These are phyloP conservation scores for Saimiri boliviensis DNA, from an alignment of 2,113 vertebrate species.

Conservation along the genomic window DNA sequence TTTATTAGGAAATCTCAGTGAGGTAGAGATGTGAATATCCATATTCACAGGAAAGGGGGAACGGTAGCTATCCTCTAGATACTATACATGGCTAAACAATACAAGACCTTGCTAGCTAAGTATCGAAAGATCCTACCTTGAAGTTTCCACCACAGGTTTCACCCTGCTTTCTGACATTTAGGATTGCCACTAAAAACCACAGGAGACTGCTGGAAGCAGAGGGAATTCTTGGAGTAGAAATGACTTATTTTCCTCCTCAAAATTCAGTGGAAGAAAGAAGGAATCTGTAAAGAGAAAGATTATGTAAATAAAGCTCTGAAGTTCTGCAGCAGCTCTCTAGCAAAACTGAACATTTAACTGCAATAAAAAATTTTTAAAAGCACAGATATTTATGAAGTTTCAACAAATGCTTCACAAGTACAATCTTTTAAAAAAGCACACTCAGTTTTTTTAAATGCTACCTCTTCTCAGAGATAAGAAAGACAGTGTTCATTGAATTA, in stretches of 20 bases:
- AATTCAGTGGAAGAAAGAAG: constrained; percentile 30
- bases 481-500: constrained; percentile 26
- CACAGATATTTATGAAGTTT: constrained; percentile 29
- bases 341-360: constrained; percentile 39
- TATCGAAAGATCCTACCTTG: neutral
- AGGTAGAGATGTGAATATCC: neutral
- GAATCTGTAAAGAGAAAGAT: neutral
- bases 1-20: neutral
- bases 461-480: constrained; percentile 58
- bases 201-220: neutral
- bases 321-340: neutral
- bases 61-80: neutral
- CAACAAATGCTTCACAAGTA: constrained; percentile 53
- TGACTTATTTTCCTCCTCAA: constrained; percentile 18
- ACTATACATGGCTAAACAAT: neutral
- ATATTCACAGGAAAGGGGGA: neutral
- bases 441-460: neutral
- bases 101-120: neutral
- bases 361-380: neutral
- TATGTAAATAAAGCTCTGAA: neutral
- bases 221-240: neutral
- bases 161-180: neutral
- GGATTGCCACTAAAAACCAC: neutral
- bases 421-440: constrained; percentile 25
- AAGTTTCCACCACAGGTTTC: neutral